A percentile compares a stretch with the other conserved stretches of the same genome.
phyloP scores from a whole-genome alignment of 2,113 vertebrate genomes.

The Verasper variegatus region DNA sequence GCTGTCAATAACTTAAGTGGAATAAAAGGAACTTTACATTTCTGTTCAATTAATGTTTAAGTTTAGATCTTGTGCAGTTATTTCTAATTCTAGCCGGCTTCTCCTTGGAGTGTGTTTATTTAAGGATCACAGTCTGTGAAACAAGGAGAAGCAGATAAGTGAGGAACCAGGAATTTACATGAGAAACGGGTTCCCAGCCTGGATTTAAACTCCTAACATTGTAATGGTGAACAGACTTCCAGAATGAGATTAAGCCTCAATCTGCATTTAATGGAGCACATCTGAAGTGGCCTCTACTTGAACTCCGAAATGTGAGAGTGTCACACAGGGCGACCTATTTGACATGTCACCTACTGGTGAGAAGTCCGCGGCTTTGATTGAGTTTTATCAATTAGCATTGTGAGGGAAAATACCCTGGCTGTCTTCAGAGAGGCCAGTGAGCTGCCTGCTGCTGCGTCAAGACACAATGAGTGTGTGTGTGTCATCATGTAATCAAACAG shows the following conservation, averaged over 20 bases:
- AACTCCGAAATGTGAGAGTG: constrained; percentile 82
- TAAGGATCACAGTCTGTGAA: constrained; percentile 71
- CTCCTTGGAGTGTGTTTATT: constrained; percentile 65
- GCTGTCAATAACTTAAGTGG: neutral
- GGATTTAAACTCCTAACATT: constrained; percentile 83
- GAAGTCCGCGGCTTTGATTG: constrained; percentile 76
- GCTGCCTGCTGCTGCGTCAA: constrained; percentile 13
- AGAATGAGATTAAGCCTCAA: constrained; percentile 82
- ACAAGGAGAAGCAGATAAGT: constrained; percentile 60
- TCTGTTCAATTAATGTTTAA: neutral
- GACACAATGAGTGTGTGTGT: constrained; percentile 6
- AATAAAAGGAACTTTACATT: constrained; percentile 8
- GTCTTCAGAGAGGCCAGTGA: constrained; percentile 15
- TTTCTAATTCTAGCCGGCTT: constrained; percentile 25
- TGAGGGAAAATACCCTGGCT: constrained; percentile 56
- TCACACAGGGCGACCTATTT: constrained; percentile 80
- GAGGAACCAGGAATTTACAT: constrained; percentile 74
- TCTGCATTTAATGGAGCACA: constrained; percentile 80
- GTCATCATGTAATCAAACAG: constrained; percentile 8
- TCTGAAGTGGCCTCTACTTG: constrained; percentile 83
- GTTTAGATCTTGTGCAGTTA: neutral
- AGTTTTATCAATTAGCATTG: constrained; percentile 81
- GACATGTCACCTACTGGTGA: constrained; percentile 81
- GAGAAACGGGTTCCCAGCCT: constrained; percentile 79
- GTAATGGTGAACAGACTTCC: constrained; percentile 81